phyloP scores from a whole-genome alignment of 64 coral and sea anemone genomes.

The Dendronephthya gigantea region DNA sequence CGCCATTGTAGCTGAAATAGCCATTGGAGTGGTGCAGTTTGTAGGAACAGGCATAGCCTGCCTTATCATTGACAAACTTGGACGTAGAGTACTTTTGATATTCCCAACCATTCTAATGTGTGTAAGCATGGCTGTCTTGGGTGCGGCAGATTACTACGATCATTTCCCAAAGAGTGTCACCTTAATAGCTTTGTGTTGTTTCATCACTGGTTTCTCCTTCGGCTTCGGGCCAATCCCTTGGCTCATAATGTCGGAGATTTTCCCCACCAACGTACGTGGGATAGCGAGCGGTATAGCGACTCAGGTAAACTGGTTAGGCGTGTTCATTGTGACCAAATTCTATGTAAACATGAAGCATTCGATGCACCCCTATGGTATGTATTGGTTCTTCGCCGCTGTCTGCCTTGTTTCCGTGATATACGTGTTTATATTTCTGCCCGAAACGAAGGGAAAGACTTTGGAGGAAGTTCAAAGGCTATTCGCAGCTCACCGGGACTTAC shows the following conservation, averaged over 20 bases:
- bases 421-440: constrained; percentile 55
- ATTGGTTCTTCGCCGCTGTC: constrained; percentile 67
- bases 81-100: constrained; percentile 51
- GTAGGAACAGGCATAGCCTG: constrained; percentile 36
- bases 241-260: constrained; percentile 96
- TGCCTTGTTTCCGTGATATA: constrained; percentile 44
- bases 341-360: constrained; percentile 33
- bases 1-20: constrained; percentile 54
- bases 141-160: constrained; percentile 2
- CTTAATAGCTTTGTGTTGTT: constrained; percentile 38
- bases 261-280: constrained; percentile 62
- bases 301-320: constrained; percentile 73
- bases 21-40: constrained; percentile 66
- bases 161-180: constrained; percentile 50
- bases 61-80: constrained; percentile 59
- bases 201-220: constrained; percentile 64
- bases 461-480: constrained; percentile 50
- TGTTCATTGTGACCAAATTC: constrained; percentile 47
- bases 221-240: constrained; percentile 84
- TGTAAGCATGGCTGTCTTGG: constrained; percentile 39
- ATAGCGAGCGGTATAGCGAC: constrained; percentile 65
- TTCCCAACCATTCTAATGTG: constrained; percentile 38
- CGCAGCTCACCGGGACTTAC: background rate
- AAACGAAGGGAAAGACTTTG: constrained; percentile 73
- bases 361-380: constrained; percentile 46